These are phyloP conservation scores for Hippocampus zosterae DNA, from an alignment of 2,113 vertebrate genomes.

Conservation along the genomic window DNA sequence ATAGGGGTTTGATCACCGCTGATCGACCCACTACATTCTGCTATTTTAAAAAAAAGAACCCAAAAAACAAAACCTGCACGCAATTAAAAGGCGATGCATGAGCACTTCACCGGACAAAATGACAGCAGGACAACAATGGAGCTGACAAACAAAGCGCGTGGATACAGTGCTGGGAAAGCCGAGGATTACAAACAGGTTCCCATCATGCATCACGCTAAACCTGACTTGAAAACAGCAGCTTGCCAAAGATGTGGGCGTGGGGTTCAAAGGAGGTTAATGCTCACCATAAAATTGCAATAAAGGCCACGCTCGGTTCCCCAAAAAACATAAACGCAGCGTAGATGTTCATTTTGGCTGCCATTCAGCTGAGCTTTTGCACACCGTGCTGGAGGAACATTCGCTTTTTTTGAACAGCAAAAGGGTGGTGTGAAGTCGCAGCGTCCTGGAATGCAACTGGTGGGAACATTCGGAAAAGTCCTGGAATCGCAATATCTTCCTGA, in stretches of 20 bases:
- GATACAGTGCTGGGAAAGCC: conserved; percentile 4
- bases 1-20: conserved; percentile 34
- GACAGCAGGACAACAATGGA: background rate
- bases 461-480: no score
- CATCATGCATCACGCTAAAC: background rate
- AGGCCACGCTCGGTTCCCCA: background rate
- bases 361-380: background rate
- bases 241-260: conserved; percentile 13
- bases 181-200: background rate
- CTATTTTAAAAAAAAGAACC: background rate
- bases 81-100: conserved; percentile 35
- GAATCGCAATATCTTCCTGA: background rate
- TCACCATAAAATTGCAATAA: conserved; percentile 1
- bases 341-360: background rate
- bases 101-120: conserved; percentile 34
- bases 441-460: background rate
- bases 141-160: conserved; percentile 2
- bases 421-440: background rate
- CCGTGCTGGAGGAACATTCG: background rate
- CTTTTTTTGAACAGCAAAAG: background rate
- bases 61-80: no score
- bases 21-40: conserved; percentile 37
- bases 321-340: background rate
- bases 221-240: conserved; percentile 26
- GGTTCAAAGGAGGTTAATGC: conserved; percentile 5